Base-by-base conservation (phyloP, 2,888 invertebrate species). In the Panorpa germanica region DNA sequence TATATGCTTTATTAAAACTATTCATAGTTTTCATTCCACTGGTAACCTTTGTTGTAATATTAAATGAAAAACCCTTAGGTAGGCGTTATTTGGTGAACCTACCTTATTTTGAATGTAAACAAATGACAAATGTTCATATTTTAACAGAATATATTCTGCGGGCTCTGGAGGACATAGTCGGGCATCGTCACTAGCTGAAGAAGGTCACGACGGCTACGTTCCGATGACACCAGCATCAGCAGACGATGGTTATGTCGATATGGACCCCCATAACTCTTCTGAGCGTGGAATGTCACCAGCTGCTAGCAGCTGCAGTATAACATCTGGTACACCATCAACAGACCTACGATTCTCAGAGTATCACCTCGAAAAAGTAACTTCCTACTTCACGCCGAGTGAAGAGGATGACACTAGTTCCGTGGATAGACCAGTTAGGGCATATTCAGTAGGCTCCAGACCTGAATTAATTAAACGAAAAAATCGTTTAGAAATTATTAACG, bases 401-500 rank as follows among this genome's bases (percentile, higher is more conserved):
- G 72, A 73, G 43, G 68, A 68, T 11, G 67, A 70, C 41, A 49
- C 50, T 24, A 58, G 45, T 31, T 46, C 42, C 32, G 48, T 39
- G 32, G 55, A 52, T 40, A 59, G 63, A 40, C 78, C 78, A n/a
- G 62, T 70, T 29, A 63, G 83, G 39, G 74, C 85, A 2, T 85
- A 83, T 55, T 85, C 85, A 15, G 76, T 86, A 38, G 86, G 86
- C 13, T 83, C 82, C 31, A 66, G 75, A 39, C 75, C 78, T 3
- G 74, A 76, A 38, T 61, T 65, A 34, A 57, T 57, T 6, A 67
- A 63, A 48, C 57, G 63, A 44, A 57, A 56, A 39, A 55, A 59
- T 31, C 51, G 54, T n/a, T 46, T 56, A 34, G 54, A 48, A 37
- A 51, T 50, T 20, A 53, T 56, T 35, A 55, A 57, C 5, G 46